These are phyloP conservation scores for Panthera tigris DNA, from an alignment of 2,113 vertebrate species.

Conservation along the genomic window DNA sequence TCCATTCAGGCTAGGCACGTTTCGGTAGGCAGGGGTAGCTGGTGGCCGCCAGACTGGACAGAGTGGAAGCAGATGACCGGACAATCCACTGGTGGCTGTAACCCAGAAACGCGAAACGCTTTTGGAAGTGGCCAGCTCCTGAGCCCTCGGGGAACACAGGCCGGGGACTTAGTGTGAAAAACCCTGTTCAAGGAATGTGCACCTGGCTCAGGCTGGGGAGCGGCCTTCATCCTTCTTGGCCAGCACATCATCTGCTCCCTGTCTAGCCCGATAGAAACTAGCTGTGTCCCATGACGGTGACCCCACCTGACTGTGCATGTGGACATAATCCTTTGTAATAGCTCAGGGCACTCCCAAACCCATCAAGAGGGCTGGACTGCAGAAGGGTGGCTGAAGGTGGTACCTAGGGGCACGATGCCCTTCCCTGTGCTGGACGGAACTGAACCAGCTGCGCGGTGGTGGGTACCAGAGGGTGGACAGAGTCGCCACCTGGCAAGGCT, in stretches of 20 bases:
- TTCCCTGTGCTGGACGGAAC: not conserved
- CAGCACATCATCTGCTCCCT: not conserved
- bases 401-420: not conserved
- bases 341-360: not conserved
- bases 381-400: too few species aligned
- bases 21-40: accelerated
- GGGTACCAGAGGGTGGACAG: not conserved
- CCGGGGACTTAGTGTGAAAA: not conserved
- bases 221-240: not conserved
- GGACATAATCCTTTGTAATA: not conserved
- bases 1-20: not conserved
- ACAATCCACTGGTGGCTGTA: accelerated
- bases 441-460: not conserved
- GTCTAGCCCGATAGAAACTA: not conserved
- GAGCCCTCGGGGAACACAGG: not conserved
- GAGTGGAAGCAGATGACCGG: accelerated
- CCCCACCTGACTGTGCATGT: not conserved
- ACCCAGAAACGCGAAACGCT: not conserved
- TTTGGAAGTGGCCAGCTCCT: accelerated
- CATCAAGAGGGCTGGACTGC: not conserved
- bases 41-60: accelerated
- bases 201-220: not conserved
- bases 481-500: accelerated
- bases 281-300: not conserved
- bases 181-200: accelerated